phyloP scores from a whole-genome alignment of 2,888 invertebrate species.

The Suillia variegata region DNA sequence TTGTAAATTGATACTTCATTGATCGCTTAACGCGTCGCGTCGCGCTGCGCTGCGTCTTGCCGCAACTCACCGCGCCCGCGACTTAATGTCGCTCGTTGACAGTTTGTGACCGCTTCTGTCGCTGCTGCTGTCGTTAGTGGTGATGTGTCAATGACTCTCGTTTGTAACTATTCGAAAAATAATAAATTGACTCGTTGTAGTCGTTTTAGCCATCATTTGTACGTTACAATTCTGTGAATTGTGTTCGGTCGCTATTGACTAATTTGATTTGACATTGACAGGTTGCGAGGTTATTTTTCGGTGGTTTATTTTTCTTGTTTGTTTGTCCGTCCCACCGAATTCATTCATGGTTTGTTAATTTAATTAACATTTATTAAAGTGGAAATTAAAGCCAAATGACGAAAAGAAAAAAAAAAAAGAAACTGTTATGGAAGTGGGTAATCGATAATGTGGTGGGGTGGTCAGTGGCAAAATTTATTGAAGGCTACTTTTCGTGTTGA shows the following conservation, averaged over 20 bases:
- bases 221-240: slow-evolving; percentile 13
- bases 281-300: neutral
- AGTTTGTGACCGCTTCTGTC: too few species aligned
- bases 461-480: neutral
- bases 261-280: slow-evolving; percentile 12
- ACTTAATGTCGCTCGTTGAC: slow-evolving; percentile 6
- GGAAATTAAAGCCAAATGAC: neutral
- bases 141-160: slow-evolving; percentile 11
- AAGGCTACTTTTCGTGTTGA: too few species aligned
- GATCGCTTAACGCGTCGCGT: slow-evolving; percentile 7
- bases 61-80: too few species aligned
- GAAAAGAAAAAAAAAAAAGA: neutral
- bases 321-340: neutral
- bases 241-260: slow-evolving; percentile 8
- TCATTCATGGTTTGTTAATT: slow-evolving; percentile 25
- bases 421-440: neutral
- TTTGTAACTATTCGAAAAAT: neutral
- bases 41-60: neutral
- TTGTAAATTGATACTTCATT: slow-evolving; percentile 19
- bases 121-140: slow-evolving; percentile 31
- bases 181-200: slow-evolving; percentile 28
- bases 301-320: neutral
- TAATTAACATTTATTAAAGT: slow-evolving; percentile 17
- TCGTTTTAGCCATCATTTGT: slow-evolving; percentile 30
- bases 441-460: neutral